phyloP scores from a whole-genome alignment of 2,797 vertebrate species.

The Lagocephalus sceleratus region DNA sequence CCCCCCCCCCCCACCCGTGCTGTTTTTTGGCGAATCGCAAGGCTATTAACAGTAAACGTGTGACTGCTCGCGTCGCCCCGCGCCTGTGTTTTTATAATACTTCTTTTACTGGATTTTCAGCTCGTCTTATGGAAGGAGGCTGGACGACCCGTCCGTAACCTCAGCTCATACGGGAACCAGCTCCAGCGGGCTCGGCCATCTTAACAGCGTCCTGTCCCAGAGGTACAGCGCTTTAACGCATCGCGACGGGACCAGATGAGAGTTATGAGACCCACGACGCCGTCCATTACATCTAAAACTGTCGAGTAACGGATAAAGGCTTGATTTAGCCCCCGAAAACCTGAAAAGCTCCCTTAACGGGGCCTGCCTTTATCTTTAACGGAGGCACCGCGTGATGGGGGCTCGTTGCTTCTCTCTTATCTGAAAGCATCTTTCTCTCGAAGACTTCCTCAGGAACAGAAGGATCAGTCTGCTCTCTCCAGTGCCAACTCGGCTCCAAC shows the following conservation, averaged over 20 bases:
- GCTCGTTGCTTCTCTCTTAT: background rate
- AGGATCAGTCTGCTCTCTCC: conserved; percentile 59
- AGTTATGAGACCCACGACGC: too few species aligned
- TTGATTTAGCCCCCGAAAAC: too few species aligned
- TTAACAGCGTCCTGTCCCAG: conserved; percentile 71
- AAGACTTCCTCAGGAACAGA: conserved; percentile 80
- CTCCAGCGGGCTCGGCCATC: conserved; percentile 70
- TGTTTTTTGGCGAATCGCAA: conserved; percentile 39
- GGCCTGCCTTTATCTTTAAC: too few species aligned
- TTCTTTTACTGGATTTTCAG: conserved; percentile 49
- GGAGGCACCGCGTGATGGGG: too few species aligned
- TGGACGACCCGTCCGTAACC: conserved; percentile 75
- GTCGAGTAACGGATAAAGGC: too few species aligned
- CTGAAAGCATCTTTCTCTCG: background rate
- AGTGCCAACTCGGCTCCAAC: conserved; percentile 58
- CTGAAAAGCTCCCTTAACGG: too few species aligned
- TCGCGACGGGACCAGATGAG: too few species aligned
- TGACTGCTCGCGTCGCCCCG: conserved; percentile 3
- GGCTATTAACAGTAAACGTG: conserved; percentile 19
- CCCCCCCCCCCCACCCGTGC: conserved; percentile 27
- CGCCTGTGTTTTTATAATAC: conserved; percentile 20
- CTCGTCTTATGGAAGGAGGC: conserved; percentile 80
- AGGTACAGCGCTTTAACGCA: conserved; percentile 54
- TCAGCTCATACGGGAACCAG: conserved; percentile 69
- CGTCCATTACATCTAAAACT: too few species aligned